Conservation (phyloP, 2,888 invertebrate species). For the Sinohyriopsis cumingii region DNA sequence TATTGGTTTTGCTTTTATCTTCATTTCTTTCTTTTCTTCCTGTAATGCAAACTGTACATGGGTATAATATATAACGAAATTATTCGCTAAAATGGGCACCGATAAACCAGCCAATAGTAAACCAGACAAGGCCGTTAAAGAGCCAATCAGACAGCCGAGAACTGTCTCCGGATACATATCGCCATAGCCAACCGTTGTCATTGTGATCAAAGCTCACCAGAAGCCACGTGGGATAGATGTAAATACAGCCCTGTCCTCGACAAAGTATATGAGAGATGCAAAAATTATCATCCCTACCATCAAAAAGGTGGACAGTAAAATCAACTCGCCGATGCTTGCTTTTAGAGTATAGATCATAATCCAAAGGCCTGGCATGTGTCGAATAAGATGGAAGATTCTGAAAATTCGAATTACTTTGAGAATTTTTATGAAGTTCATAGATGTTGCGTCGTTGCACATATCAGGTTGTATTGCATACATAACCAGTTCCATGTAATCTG, state of each 20-base stretch:
- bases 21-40: constrained; percentile 18
- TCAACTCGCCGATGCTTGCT: constrained; percentile 61
- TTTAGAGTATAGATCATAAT: constrained; percentile 64
- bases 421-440: constrained; percentile 47
- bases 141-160: constrained; percentile 60
- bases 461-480: constrained; percentile 37
- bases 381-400: constrained; percentile 60
- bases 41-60: constrained; percentile 52
- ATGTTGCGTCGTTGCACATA: constrained; percentile 17
- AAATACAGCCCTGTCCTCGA: constrained; percentile 53
- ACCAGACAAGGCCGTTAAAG: constrained; percentile 59
- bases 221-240: constrained; percentile 61
- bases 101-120: constrained; percentile 63
- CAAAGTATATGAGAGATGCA: constrained; percentile 63
- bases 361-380: constrained; percentile 63
- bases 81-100: constrained; percentile 66
- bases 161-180: constrained; percentile 59
- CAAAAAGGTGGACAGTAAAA: constrained; percentile 61
- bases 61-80: constrained; percentile 64
- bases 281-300: constrained; percentile 64
- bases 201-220: constrained; percentile 68
- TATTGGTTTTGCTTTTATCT: no score
- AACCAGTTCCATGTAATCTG: constrained; percentile 57
- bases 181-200: constrained; percentile 69
- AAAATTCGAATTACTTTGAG: constrained; percentile 57